Evolutionary conservation across 2,797 vertebrate species (phyloP), one percentile per base, ranked within the genome.

Genomic region (Oreortyx pictus): DNA sequence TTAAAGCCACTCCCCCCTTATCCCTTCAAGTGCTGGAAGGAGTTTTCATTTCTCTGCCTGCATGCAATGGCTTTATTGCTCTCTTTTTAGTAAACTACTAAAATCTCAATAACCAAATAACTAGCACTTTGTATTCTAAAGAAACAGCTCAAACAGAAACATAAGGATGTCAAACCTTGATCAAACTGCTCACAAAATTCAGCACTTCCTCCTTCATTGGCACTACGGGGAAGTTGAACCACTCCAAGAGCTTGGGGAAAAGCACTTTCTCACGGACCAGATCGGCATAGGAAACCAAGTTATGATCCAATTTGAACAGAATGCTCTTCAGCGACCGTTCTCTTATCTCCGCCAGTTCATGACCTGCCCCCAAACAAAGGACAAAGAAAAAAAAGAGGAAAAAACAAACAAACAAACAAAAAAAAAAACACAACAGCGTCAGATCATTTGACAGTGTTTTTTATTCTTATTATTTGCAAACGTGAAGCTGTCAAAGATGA

Each of bases 151-250:
- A 60, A 50, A 46, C 8, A 54, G 2, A 12, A 41, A 50, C 7
- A 62, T 39, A 52, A 65, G 13, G 35, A 70, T 4, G 15, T 17
- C 39, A 52, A 98, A 99, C 99, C 98, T 99, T 98, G 74, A 98
- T 97, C 93, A 99, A 92, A 22, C 74, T 97, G 90, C 73, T 97
- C 78, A 99, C 91, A 95, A 99, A 95, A 81, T 96, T 94, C 44
- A 99, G 97, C 20, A 98, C 98, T 73, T 99, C 98, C 29, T 98
- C 98, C 91, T 98, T 98, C 98, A 99, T 96, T 15, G 99, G 98
- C 43, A 98, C 98, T 0, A 98, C 96, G 3, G 99, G 98, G 92
- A 99, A 99, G 95, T 98, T 99, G 97, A 99, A 99, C 99, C 99
- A 99, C 71, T 99, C 98, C 85, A 99, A 97, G 57, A 99, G 97